Evolutionary conservation across 2,797 vertebrate genomes (phyloP), one percentile per base, ranked within the genome.

Genomic region (Enteromius anoplus): DNA sequence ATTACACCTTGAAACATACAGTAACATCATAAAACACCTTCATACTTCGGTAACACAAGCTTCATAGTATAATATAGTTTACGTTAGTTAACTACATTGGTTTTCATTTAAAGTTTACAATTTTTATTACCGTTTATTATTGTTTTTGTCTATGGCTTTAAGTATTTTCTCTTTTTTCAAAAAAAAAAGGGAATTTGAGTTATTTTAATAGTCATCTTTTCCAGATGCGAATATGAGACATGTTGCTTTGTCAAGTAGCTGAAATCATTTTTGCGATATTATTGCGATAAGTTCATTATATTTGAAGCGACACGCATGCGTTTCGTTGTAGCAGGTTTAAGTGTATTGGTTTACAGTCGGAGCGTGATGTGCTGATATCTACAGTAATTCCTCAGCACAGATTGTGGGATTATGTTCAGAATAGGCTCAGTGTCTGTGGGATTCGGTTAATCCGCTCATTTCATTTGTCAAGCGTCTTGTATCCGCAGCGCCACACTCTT

Each of bases 381-480:
- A 58, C 81, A 66, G 68, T 84, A 83, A 70, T 83, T 81, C 66
- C 81, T 81, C 66, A 34, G 45, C 82, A 68, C 83, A 84, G 80
- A 85, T 84, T 87, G 77, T 71, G 69, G 73, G 72, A 87, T 65
- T 85, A 70, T 88, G 82, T 82, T 80, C 72, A 65, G 81, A 83
- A 89, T 84, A 85, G 86, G 77, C 82, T 80, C 77, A 86, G 81
- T 86, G 87, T 86, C 82, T 68, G 75, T 83, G 77, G 89, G 83
- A 87, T 87, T 86, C 72, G 49, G 23, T 53, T 88, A 87, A 87
- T 88, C 87, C 80, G 70, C 79, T 86, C 86, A 86, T 87, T 87
- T 88, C 49, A 85, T 88, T 87, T 84, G 86, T 83, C 77, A 81
- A 85, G 87, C 78, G 47, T 84, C 85, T 71, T 78, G 55, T 80